Conservation (phyloP, 2,113 vertebrate species). For the Arvicanthis niloticus region DNA sequence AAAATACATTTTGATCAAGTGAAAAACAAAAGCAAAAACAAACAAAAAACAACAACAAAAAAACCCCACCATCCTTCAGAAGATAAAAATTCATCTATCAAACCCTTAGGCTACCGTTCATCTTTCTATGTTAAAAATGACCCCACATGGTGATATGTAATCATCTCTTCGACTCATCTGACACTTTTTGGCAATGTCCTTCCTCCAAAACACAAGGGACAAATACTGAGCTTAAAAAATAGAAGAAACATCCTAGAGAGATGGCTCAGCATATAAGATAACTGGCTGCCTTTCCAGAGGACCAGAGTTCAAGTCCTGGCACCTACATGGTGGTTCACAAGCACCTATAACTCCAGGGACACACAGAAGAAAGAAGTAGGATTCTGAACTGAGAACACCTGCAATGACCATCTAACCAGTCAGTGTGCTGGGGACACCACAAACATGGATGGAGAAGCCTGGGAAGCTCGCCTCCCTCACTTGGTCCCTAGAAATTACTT, state of each 20-base stretch:
- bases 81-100: not conserved
- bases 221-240: not conserved
- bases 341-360: not conserved
- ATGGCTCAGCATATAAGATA: not conserved
- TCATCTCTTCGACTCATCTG: not conserved
- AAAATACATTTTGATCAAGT: not conserved
- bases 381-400: too few species aligned
- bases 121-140: not conserved
- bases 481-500: not conserved
- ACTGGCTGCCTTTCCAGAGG: not conserved
- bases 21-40: not conserved
- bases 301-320: not conserved
- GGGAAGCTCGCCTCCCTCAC: not conserved
- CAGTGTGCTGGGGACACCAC: rapidly evolving
- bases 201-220: not conserved
- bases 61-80: not conserved
- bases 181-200: not conserved
- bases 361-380: not conserved
- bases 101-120: not conserved
- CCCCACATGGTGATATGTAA: not conserved
- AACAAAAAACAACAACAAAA: not conserved
- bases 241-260: not conserved
- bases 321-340: not conserved
- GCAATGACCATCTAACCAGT: too few species aligned
- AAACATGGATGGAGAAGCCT: not conserved